Percentiles rank a stretch among this genome's conserved stretches.
These are phyloP conservation scores for Leptinotarsa juncta DNA, from an alignment of 2,888 invertebrate species.

Conservation along the genomic window DNA sequence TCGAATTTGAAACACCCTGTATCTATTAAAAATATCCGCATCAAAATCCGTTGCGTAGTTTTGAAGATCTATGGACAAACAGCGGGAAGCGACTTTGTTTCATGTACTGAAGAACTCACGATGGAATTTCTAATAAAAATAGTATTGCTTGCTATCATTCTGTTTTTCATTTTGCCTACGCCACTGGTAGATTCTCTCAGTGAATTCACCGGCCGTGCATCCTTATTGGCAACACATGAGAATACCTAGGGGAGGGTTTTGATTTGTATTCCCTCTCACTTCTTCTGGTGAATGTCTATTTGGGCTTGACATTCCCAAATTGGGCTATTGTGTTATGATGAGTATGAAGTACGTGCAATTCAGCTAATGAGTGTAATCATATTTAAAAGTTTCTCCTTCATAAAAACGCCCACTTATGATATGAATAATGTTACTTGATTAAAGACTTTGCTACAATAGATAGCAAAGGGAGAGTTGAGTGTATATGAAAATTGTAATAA, in stretches of 20 bases:
- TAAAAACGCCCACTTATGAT: not conserved
- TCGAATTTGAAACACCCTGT: too few relatives aligned
- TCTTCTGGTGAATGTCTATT: slow-evolving; percentile 37
- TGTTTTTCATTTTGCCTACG: not conserved
- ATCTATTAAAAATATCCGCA: too few relatives aligned
- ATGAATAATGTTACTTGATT: not conserved
- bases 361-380: not conserved
- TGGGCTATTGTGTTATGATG: slow-evolving; percentile 26
- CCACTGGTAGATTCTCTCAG: slow-evolving; percentile 20
- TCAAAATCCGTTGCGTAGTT: too few relatives aligned
- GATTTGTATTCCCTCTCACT: slow-evolving; percentile 41
- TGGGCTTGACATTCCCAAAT: slow-evolving; percentile 30
- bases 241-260: slow-evolving; percentile 37
- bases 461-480: too few relatives aligned
- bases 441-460: too few relatives aligned
- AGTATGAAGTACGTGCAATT: slow-evolving; percentile 8
- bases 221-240: slow-evolving; percentile 31
- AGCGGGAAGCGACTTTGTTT: too few relatives aligned
- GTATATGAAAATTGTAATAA: too few relatives aligned
- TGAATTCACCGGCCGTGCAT: slow-evolving; percentile 21
- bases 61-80: too few relatives aligned
- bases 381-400: not conserved
- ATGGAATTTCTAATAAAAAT: too few relatives aligned
- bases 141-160: not conserved
- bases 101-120: too few relatives aligned